Evolutionary conservation across 1,140 invertebrate species (phyloP).

Genomic region (Sminthurides bifidus): DNA sequence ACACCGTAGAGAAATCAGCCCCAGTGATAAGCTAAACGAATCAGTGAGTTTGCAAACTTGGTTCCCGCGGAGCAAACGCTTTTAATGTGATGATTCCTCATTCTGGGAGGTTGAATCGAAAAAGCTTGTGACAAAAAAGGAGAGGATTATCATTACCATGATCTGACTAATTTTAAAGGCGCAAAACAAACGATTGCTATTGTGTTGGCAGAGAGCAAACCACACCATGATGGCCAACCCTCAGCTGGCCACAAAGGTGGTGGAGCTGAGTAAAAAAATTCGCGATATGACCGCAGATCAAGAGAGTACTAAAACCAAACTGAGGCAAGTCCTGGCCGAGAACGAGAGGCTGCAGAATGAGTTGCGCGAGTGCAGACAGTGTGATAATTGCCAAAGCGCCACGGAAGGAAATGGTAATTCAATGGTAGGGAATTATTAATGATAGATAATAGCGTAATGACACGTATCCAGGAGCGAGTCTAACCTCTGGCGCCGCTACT

Average conservation of each 20-base stretch:
- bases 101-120: too few species aligned
- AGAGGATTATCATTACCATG: too few species aligned
- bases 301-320: conserved; percentile 25
- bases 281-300: conserved; percentile 24
- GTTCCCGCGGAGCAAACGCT: too few species aligned
- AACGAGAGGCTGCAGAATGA: conserved; percentile 14
- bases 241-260: conserved; percentile 16
- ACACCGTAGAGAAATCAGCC: too few species aligned
- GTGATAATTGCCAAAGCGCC: too few species aligned
- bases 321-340: conserved; percentile 15
- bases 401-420: neutral
- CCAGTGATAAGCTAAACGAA: too few species aligned
- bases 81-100: too few species aligned
- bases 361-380: neutral
- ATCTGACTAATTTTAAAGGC: neutral
- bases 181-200: too few species aligned
- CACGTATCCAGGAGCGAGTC: neutral
- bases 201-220: neutral
- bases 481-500: too few species aligned
- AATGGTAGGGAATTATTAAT: neutral
- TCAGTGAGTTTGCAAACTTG: too few species aligned
- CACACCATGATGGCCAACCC: neutral
- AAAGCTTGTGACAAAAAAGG: too few species aligned
- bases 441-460: neutral
- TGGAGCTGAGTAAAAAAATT: conserved; percentile 26